Evolutionary conservation across 2,888 invertebrate species (phyloP).

Genomic region (Drosophila parthenogenetica): DNA sequence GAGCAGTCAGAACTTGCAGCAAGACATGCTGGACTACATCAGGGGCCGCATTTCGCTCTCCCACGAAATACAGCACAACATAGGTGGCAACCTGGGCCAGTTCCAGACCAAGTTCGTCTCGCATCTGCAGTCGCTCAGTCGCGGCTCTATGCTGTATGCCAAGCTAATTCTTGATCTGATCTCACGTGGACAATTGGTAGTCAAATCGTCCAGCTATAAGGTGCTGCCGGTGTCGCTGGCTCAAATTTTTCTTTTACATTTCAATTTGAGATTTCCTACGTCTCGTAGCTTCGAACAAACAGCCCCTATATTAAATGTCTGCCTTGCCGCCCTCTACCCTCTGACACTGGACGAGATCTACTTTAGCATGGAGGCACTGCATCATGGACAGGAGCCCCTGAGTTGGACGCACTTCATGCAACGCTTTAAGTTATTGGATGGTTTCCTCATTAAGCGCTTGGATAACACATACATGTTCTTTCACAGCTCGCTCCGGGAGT

Average conservation of each 20-base stretch:
- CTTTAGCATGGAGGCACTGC: conserved; percentile 95
- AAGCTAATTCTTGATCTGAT: conserved; percentile 96
- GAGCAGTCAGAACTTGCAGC: conserved; percentile 90
- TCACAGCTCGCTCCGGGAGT: conserved; percentile 98
- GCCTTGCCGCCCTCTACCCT: conserved; percentile 96
- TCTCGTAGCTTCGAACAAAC: conserved; percentile 95
- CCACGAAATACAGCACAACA: conserved; percentile 93
- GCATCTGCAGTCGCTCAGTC: conserved; percentile 92
- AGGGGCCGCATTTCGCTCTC: conserved; percentile 92
- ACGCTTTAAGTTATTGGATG: conserved; percentile 93
- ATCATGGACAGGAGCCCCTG: conserved; percentile 90
- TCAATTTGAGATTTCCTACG: conserved; percentile 96
- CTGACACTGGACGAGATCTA: conserved; percentile 95
- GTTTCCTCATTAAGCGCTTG: conserved; percentile 94
- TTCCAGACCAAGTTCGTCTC: conserved; percentile 92
- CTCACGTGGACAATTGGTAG: conserved; percentile 95
- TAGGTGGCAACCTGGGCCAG: conserved; percentile 85
- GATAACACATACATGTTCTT: conserved; percentile 99
- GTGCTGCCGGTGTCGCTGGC: conserved; percentile 94
- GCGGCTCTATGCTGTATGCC: conserved; percentile 96
- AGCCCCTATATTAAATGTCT: conserved; percentile 94
- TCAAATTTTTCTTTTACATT: conserved; percentile 95
- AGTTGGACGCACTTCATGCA: conserved; percentile 96
- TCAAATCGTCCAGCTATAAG: conserved; percentile 97
- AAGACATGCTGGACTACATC: conserved; percentile 95